Percentiles rank a stretch among this genome's conserved stretches.
Conservation (phyloP, 2,797 vertebrate species). For the Lateolabrax maculatus region DNA sequence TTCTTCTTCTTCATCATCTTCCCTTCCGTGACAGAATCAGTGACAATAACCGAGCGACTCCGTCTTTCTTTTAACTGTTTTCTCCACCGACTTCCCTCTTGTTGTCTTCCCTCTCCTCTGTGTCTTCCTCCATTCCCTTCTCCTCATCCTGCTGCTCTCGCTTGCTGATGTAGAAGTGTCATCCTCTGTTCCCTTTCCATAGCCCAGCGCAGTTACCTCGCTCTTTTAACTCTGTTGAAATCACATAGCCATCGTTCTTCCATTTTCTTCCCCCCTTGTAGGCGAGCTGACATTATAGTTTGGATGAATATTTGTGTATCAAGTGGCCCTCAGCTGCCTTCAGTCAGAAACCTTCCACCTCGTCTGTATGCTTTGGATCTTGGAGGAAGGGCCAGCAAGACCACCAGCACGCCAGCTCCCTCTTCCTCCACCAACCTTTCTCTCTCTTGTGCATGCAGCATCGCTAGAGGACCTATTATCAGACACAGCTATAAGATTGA, state of each 20-base stretch:
- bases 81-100: conserved; percentile 32
- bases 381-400: conserved; percentile 47
- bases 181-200: conserved; percentile 31
- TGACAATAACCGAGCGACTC: conserved; percentile 50
- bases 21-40: conserved; percentile 39
- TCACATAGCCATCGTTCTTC: not conserved
- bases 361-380: conserved; percentile 46
- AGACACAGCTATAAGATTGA: conserved; percentile 48
- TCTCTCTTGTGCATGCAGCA: conserved; percentile 15
- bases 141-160: conserved; percentile 38
- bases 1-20: conserved; percentile 43
- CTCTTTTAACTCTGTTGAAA: conserved; percentile 36
- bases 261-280: not conserved
- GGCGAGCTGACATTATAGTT: conserved; percentile 13
- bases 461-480: conserved; percentile 37
- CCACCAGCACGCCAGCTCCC: conserved; percentile 22
- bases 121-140: conserved; percentile 7
- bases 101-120: conserved; percentile 8
- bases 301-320: conserved; percentile 11
- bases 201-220: conserved; percentile 3
- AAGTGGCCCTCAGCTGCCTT: conserved; percentile 26
- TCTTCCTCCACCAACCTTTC: conserved; percentile 24
- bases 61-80: conserved; percentile 24
- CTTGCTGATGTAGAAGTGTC: conserved; percentile 39
- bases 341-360: conserved; percentile 38